These are phyloP conservation scores for Homalodisca vitripennis DNA, from an alignment of 1,140 invertebrate species.

Conservation along the genomic window DNA sequence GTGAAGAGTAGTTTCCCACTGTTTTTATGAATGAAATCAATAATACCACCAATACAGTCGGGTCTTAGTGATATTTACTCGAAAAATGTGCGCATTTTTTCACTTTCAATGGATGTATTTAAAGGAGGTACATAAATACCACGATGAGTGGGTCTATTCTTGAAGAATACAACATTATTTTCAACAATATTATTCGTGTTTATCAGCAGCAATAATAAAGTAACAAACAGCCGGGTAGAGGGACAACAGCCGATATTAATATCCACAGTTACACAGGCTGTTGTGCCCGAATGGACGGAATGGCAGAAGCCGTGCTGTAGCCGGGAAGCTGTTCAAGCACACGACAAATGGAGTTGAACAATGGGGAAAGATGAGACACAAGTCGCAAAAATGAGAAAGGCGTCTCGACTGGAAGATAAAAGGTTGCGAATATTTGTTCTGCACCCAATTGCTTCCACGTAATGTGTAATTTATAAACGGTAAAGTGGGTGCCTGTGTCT, in stretches of 20 bases:
- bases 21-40: too few species aligned
- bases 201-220: too few species aligned
- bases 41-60: too few species aligned
- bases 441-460: slow-evolving; percentile 6
- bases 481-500: not conserved
- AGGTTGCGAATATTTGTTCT: slow-evolving; percentile 14
- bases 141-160: too few species aligned
- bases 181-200: too few species aligned
- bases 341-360: slow-evolving; percentile 10
- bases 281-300: not conserved
- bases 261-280: not conserved
- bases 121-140: too few species aligned
- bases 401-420: not conserved
- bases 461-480: slow-evolving; percentile 15
- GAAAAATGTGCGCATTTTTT: too few species aligned
- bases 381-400: slow-evolving; percentile 17
- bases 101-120: too few species aligned
- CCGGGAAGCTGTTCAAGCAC: not conserved
- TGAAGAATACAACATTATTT: too few species aligned
- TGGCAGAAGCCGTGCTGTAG: slow-evolving; percentile 2
- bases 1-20: too few species aligned
- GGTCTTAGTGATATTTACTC: too few species aligned
- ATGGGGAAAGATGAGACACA: slow-evolving; percentile 12
- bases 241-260: not conserved
- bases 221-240: too few species aligned